phyloP scores from a whole-genome alignment of 2,113 vertebrate species.

The Epinephelus moara region DNA sequence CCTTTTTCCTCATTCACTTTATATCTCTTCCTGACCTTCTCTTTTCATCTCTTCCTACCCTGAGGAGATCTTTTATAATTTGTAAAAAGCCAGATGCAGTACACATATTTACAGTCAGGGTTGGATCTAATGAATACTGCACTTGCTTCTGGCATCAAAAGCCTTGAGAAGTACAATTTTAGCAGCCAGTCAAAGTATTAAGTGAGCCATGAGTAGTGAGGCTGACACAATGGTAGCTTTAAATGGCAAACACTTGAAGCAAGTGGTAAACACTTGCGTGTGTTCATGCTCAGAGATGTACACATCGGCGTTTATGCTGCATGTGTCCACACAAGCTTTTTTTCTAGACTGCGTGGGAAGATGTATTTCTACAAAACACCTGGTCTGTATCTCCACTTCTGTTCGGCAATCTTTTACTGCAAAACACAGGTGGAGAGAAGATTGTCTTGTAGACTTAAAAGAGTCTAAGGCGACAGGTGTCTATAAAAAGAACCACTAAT shows the following conservation, averaged over 20 bases:
- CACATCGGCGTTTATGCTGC: not conserved
- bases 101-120: not conserved
- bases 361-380: slow-evolving; percentile 7
- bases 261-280: slow-evolving; percentile 11
- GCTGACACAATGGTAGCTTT: slow-evolving; percentile 1
- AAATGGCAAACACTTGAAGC: slow-evolving; percentile 23
- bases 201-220: not conserved
- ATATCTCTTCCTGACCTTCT: not conserved
- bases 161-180: not conserved
- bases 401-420: not conserved
- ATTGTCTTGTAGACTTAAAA: not conserved
- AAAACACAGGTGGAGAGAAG: not conserved
- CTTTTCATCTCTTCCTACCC: not conserved
- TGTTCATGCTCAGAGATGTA: too few relatives aligned
- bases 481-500: slow-evolving; percentile 6
- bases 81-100: not conserved
- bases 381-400: not conserved
- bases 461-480: slow-evolving; percentile 1
- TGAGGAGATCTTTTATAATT: not conserved
- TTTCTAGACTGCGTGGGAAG: not conserved
- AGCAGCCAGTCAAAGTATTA: not conserved
- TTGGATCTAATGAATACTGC: slow-evolving; percentile 2
- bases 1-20: not conserved
- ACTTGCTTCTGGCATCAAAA: not conserved
- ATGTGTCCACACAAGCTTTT: not conserved